Base-by-base conservation (phyloP, 2,888 invertebrate genomes). In the Volucella bombylans region DNA sequence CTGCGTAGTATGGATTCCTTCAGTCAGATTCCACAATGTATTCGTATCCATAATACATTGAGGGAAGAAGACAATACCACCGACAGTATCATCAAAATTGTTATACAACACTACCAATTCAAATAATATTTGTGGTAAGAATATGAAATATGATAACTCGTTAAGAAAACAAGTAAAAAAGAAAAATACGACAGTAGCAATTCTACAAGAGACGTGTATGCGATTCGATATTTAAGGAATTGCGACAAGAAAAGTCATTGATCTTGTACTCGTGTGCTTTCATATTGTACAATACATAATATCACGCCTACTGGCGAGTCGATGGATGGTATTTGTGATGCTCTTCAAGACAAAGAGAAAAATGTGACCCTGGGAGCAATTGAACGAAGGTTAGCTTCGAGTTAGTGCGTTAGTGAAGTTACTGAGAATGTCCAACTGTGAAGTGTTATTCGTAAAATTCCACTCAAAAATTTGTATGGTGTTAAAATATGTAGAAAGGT, bases 201-300 rank as follows among this genome's bases (percentile, higher is more conserved):
- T 73, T 9, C 67, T 72, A 45, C 54, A 65, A 69, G 54, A 79
- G 74, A 74, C 65, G 54, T 43, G 39, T 49, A 61, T 69, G 49
- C 71, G 65, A 79, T 71, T 49, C 71, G 69, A 83, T 74, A 61
- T 59, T 65, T 74, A 55, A 79, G 49, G 57, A 69, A 74, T 74
- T 83, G 59, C 64, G 68, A 78, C 78, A 69, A 59, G 49, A 69
- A 15, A 73, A 79, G 74, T 83, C 74, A 61, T 71, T 83, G 83
- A 79, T 79, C 82, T 78, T 73, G 45, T 23, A 73, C 23, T 57
- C 68, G 50, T 62, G 18, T 62, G 23, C 31, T 31, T 31, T 31
- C 4, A 4, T 50, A 39, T 47, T 50, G 39, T 62, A 43, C 31
- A 62, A 50, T 59, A 18, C 18, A 23, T 2, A 23, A 23, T 39